Conservation (phyloP, 1,140 invertebrate genomes). For the Sminthurides bifidus region DNA sequence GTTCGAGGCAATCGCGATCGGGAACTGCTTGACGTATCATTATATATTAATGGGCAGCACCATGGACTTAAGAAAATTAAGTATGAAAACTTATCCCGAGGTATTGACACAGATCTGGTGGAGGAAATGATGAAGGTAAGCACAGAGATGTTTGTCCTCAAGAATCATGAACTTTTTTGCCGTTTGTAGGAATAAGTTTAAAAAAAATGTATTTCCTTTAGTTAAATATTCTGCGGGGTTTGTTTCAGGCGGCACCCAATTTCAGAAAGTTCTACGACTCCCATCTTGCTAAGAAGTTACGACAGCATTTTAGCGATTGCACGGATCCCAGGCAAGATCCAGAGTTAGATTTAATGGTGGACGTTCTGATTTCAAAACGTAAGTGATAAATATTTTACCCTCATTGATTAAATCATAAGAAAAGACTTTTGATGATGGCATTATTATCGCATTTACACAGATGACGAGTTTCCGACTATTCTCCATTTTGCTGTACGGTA, state of each 20-base stretch:
- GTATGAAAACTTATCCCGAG: constrained; percentile 13
- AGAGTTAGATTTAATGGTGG: constrained; percentile 26
- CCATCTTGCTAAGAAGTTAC: constrained; percentile 19
- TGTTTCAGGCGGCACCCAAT: constrained; percentile 16
- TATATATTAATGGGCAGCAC: constrained; percentile 22
- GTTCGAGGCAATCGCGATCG: neutral
- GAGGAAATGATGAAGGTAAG: constrained; percentile 22
- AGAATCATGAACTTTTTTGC: neutral
- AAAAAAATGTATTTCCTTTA: neutral
- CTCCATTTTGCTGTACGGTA: constrained; percentile 77
- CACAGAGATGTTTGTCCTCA: neutral
- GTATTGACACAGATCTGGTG: constrained; percentile 18
- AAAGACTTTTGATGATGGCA: neutral
- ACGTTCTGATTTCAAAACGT: constrained; percentile 22
- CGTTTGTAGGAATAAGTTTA: neutral
- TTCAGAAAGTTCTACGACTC: constrained; percentile 25
- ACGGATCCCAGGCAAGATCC: constrained; percentile 20
- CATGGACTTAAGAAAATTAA: constrained; percentile 27
- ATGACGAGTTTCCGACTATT: constrained; percentile 72
- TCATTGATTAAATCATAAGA: constrained; percentile 1
- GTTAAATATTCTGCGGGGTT: neutral
- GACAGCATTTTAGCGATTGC: constrained; percentile 14
- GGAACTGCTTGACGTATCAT: constrained; percentile 22
- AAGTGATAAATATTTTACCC: neutral
- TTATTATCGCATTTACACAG: constrained; percentile 8